These are phyloP conservation scores for Turnix velox DNA, from an alignment of 2,113 vertebrate species.

Conservation along the genomic window DNA sequence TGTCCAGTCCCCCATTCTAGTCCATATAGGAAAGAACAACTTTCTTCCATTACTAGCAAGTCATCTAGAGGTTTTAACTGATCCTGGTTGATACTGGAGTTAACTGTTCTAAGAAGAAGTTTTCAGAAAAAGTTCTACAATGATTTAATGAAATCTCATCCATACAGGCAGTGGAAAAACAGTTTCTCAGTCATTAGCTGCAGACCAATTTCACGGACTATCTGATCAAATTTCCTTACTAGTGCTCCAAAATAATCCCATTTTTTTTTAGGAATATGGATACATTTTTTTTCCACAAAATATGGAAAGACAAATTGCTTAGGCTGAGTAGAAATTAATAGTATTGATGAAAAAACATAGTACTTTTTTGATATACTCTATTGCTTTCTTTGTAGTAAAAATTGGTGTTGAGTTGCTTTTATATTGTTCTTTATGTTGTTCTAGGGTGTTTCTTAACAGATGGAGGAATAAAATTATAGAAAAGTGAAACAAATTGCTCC, in stretches of 20 bases:
- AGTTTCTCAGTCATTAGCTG: background rate
- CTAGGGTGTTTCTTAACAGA: background rate
- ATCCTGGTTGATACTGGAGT: background rate
- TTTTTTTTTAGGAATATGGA: background rate
- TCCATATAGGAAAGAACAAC: background rate
- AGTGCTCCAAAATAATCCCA: background rate
- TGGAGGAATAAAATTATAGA: background rate
- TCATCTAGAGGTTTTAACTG: background rate
- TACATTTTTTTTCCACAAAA: background rate
- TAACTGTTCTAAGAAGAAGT: background rate
- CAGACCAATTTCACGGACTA: background rate
- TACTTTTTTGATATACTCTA: background rate
- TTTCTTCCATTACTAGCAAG: background rate
- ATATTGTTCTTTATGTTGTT: background rate
- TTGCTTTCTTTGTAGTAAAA: background rate
- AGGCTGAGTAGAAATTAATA: background rate
- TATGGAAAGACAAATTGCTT: background rate
- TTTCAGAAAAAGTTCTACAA: background rate
- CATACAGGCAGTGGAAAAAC: background rate
- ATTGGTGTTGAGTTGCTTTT: background rate
- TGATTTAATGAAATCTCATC: background rate
- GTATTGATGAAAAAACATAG: background rate
- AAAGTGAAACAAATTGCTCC: background rate
- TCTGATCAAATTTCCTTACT: background rate
- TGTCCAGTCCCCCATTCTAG: background rate